These are phyloP conservation scores for Acanthis flammea DNA, from an alignment of 2,797 vertebrate genomes.

Conservation along the genomic window DNA sequence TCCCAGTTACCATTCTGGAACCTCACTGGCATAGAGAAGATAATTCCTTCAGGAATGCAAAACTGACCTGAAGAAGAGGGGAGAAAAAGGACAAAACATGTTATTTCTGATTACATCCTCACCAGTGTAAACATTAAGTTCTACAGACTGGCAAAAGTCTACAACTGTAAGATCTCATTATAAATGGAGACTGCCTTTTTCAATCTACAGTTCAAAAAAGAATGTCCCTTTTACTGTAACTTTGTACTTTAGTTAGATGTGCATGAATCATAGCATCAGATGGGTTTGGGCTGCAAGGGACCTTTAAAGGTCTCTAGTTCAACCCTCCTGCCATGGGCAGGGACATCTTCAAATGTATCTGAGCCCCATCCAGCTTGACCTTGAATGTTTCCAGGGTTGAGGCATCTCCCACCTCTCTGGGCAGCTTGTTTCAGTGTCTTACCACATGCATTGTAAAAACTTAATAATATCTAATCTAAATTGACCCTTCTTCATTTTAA, in stretches of 20 bases:
- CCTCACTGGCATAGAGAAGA: conserved; percentile 87
- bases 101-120: not conserved
- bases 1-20: conserved; percentile 82
- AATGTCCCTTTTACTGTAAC: not conserved
- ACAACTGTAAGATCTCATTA: not conserved
- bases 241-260: not conserved
- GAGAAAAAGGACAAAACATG: not conserved
- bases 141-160: not conserved
- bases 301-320: not conserved
- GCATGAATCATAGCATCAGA: not conserved
- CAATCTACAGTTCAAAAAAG: not conserved
- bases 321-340: not conserved
- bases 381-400: not conserved
- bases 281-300: not conserved
- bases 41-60: conserved; percentile 78
- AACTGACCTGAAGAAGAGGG: conserved; percentile 76
- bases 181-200: not conserved
- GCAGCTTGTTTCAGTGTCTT: not conserved
- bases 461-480: not conserved
- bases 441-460: not conserved
- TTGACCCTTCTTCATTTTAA: not conserved
- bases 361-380: not conserved
- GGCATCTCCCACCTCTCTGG: not conserved
- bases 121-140: not conserved
- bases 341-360: not conserved